Evolutionary conservation across 2,888 invertebrate species (phyloP), one percentile per base, ranked within the genome.

Genomic region (Mythimna pallens): DNA sequence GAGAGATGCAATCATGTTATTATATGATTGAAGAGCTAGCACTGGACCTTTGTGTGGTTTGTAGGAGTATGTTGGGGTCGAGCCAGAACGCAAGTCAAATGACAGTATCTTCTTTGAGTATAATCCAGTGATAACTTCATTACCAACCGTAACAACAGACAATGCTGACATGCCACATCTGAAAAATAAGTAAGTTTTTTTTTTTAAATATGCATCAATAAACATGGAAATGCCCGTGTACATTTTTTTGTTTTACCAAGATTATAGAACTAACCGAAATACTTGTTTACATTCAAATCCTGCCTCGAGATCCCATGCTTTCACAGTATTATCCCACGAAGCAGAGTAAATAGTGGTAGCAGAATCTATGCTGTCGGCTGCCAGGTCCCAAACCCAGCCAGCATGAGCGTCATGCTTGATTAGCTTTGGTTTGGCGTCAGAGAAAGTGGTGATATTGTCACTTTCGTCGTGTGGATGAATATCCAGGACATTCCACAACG

Each of bases 341-440:
- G 97, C 97, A 52, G 97, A 97, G 85, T 96, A 97, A 58, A 97
- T 86, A 65, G 92, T 93, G 8, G 95, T 88, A 30, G 96, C 93
- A 77, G 93, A 90, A 22, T 93, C 89, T 52, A 92, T 84, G 70
- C 91, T 89, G 76, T 96, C 94, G 30, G 96, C 92, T 7, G 97
- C 95, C 43, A 97, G 89, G 82, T 96, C 97, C 97, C 97, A 97
- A 14, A 97, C 97, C 97, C 97, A 97, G 58, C 97, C 97, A 0
- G 94, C 91, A 82, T 97, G 97, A 3, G 97, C 97, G 86, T 95
- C 94, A 66, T 92, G 89, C 58, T 90, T 91, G 54, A 94, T 91
- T 71, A 92, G 89, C 63, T 88, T 91, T 20, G 95, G 94, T 73
- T 92, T 92, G 14, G 91, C 86, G 55, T 92, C 90, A 40, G 89